Base-by-base conservation (phyloP, 1,140 invertebrate genomes). In the Parasteatoda tepidariorum region DNA sequence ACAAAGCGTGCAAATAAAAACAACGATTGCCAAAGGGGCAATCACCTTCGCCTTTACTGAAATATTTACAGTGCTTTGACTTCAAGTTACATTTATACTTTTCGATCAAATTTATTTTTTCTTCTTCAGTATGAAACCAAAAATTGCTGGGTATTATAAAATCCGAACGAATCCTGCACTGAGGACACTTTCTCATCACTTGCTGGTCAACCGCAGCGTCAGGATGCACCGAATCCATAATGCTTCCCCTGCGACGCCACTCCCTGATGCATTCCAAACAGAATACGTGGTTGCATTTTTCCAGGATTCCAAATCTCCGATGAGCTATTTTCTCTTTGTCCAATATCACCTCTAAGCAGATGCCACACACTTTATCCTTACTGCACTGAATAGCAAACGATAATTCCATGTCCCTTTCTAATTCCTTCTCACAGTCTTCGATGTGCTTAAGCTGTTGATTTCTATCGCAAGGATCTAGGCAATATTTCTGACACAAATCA, bases 21-120 rank as follows among this genome's bases (percentile, higher is more conserved):
- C 96, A 97, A 87, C 95, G 96, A 87, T 96, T 95, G 31, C 95
- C 95, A 89, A 97, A 97, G 5, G 95, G 95, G 90, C 96, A 97
- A 86, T 93, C 93, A 24, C 94, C 94, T 84, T 91, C 89, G 5
- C 94, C 94, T 88, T 92, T 91, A 76, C 94, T 93, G 87, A 96
- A 97, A 88, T 97, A 97, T 87, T 95, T 96, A 90, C 96, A 97
- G 85, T 93, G 91, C 90, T 96, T 96, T 84, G 89, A 89, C 87
- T 93, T 92, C 83, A 96, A 88, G 59, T 93, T 94, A 71, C 90
- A 89, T 88, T 95, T 95, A 88, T 97, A 97, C 86, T 94, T 93
- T 54, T 90, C 90, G 55, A 97, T 94, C 48, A 97, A 89, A 88
- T 95, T 94, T 15, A 94, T 92, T 88, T 97, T 97, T 73, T 96